phyloP scores from a whole-genome alignment of 1,140 invertebrate genomes.

The Paraescarpia echinospica region DNA sequence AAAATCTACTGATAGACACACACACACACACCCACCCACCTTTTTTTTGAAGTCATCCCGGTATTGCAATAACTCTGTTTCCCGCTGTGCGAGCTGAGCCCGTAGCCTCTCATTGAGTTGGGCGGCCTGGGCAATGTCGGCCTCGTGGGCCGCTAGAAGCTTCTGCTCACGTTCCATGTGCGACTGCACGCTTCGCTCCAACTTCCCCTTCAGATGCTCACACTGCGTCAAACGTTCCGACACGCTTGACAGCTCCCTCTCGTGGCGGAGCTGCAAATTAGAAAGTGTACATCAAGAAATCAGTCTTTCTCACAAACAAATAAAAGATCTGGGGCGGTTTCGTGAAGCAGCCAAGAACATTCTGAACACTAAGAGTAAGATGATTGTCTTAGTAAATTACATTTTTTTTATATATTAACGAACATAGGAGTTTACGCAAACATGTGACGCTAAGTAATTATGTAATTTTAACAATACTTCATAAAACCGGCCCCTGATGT shows the following conservation, averaged over 20 bases:
- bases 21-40: too few species aligned
- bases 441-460: too few species aligned
- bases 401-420: too few species aligned
- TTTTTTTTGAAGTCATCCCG: neutral
- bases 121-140: neutral
- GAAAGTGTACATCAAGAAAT: neutral
- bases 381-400: too few species aligned
- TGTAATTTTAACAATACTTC: too few species aligned
- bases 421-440: too few species aligned
- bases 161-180: conserved; percentile 14
- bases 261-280: neutral
- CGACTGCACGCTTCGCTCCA: neutral
- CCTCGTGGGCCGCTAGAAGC: neutral
- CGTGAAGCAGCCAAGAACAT: too few species aligned
- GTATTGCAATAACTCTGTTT: neutral
- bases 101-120: neutral
- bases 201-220: neutral
- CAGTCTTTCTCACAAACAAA: too few species aligned
- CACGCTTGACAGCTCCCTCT: conserved; percentile 2
- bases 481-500: too few species aligned
- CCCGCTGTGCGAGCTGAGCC: neutral
- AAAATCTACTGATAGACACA: neutral
- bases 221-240: neutral
- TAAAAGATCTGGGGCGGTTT: too few species aligned
- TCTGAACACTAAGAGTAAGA: too few species aligned